These are phyloP conservation scores for Scaptomyza graminum DNA, from an alignment of 1,140 invertebrate species.

Conservation along the genomic window DNA sequence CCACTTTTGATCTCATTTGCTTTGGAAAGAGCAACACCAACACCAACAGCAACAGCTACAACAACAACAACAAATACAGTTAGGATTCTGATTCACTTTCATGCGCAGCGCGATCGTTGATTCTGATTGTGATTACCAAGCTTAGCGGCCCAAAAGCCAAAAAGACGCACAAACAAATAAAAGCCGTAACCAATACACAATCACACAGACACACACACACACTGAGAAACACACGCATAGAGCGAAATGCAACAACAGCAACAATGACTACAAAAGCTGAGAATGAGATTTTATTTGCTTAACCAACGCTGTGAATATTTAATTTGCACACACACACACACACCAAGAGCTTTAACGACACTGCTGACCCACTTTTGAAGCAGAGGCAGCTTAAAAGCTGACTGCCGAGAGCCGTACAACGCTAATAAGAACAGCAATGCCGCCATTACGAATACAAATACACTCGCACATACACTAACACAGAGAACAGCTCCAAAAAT, in stretches of 20 bases:
- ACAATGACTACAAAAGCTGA: slow-evolving; percentile 33
- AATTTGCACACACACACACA: slow-evolving; percentile 55
- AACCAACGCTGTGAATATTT: slow-evolving; percentile 79
- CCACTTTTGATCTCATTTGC: slow-evolving; percentile 80
- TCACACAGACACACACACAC: slow-evolving; percentile 15
- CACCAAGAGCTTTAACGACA: slow-evolving; percentile 64
- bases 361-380: slow-evolving; percentile 71
- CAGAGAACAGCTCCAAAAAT: slow-evolving; percentile 38
- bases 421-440: slow-evolving; percentile 76
- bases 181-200: slow-evolving; percentile 22
- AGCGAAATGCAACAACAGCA: slow-evolving; percentile 70
- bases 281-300: slow-evolving; percentile 78
- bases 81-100: slow-evolving; percentile 80
- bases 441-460: slow-evolving; percentile 68
- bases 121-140: slow-evolving; percentile 39
- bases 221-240: slow-evolving; percentile 19
- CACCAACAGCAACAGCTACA: slow-evolving; percentile 29
- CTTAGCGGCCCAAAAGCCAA: slow-evolving; percentile 43
- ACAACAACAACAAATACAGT: slow-evolving; percentile 19
- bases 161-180: slow-evolving; percentile 37
- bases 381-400: slow-evolving; percentile 68
- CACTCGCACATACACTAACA: slow-evolving; percentile 37
- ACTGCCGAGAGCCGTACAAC: slow-evolving; percentile 46
- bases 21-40: slow-evolving; percentile 56
- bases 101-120: slow-evolving; percentile 68